These are phyloP conservation scores for Sturnira hondurensis DNA, from an alignment of 2,113 vertebrate species.

Conservation along the genomic window DNA sequence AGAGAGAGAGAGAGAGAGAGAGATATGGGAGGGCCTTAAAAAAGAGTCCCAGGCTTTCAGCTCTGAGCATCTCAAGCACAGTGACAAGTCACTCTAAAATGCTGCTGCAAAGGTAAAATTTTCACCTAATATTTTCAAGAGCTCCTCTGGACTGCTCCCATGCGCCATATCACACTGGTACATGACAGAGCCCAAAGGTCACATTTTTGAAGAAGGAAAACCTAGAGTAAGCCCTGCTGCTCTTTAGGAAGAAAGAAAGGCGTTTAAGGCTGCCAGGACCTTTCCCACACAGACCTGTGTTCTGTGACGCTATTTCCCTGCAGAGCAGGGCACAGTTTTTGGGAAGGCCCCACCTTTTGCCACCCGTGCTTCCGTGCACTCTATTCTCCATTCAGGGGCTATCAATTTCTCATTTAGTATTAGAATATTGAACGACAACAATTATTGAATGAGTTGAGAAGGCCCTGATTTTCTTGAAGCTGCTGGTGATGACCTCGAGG, in stretches of 20 bases:
- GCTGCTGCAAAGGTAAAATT: conserved; percentile 41
- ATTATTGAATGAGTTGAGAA: conserved; percentile 97
- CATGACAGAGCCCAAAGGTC: conserved; percentile 58
- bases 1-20: not conserved
- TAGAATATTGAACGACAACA: conserved; percentile 93
- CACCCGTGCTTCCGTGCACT: conserved; percentile 96
- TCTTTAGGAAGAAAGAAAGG: conserved; percentile 48
- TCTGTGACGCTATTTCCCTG: conserved; percentile 52
- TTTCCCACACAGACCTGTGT: conserved; percentile 27
- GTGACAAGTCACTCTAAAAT: conserved; percentile 23
- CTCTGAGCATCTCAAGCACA: not conserved
- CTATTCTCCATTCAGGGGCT: conserved; percentile 93
- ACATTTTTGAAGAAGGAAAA: conserved; percentile 58
- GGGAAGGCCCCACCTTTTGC: conserved; percentile 96
- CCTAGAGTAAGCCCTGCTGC: conserved; percentile 60
- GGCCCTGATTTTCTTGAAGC: conserved; percentile 97
- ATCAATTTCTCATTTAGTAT: conserved; percentile 96
- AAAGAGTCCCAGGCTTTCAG: not conserved
- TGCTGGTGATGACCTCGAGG: conserved; percentile 95
- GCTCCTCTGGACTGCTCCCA: conserved; percentile 1
- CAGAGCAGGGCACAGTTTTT: conserved; percentile 75
- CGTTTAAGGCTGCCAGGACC: conserved; percentile 52
- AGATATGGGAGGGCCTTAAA: not conserved
- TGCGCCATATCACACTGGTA: conserved; percentile 9
- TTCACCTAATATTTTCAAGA: not conserved